These are phyloP conservation scores for Meles meles DNA, from an alignment of 2,113 vertebrate species.

Conservation along the genomic window DNA sequence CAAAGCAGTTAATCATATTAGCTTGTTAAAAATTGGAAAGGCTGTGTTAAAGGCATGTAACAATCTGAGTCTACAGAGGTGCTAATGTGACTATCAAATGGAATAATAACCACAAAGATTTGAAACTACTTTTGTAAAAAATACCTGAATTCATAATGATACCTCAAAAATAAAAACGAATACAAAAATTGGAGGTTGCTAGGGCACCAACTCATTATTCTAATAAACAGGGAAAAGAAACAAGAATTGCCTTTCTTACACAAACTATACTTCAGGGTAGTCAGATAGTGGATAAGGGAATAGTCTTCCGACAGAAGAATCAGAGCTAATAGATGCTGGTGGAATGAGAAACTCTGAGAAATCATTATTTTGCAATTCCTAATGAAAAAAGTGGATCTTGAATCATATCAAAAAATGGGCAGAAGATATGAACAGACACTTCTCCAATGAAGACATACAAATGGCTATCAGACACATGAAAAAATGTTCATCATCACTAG, in stretches of 20 bases:
- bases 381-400: background rate
- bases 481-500: no score
- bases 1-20: background rate
- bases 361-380: background rate
- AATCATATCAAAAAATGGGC: no score
- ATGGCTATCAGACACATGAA: no score
- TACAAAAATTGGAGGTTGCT: background rate
- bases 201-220: background rate
- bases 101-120: background rate
- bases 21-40: background rate
- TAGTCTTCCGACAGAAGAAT: background rate
- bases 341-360: background rate
- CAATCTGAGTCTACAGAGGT: background rate
- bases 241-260: background rate
- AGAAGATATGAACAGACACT: no score
- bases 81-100: background rate
- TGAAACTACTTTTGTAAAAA: background rate
- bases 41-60: background rate
- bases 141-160: background rate
- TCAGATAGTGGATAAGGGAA: background rate
- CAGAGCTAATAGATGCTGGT: background rate
- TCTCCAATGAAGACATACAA: no score
- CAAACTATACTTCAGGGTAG: background rate
- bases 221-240: background rate
- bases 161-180: conserved; percentile 2